Conservation (phyloP, 2,797 vertebrate genomes). For the Sebastiscus albofasciatus region DNA sequence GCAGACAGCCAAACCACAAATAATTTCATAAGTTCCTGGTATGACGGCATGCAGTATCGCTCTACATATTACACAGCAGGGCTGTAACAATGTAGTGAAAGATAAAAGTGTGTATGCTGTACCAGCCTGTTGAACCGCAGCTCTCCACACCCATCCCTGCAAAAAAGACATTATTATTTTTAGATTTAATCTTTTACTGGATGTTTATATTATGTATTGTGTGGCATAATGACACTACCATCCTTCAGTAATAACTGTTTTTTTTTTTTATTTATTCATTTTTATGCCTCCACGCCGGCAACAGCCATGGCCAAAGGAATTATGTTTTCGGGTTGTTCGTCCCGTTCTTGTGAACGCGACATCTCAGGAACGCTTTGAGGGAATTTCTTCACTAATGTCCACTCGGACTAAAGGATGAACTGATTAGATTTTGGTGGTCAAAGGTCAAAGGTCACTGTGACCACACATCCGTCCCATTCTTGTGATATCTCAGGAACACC, state of each 20-base stretch:
- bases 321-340: no score
- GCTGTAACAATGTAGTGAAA: neutral
- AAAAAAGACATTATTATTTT: neutral
- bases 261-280: no score
- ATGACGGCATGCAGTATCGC: neutral
- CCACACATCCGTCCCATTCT: no score
- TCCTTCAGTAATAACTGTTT: neutral
- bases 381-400: no score
- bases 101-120: neutral
- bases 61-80: neutral
- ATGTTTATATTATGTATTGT: neutral
- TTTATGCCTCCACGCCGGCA: no score
- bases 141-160: slow-evolving; percentile 66
- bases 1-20: fast-evolving
- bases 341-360: no score
- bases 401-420: no score
- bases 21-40: neutral
- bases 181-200: neutral
- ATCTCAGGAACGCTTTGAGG: no score
- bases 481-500: no score
- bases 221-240: neutral
- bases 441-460: no score
- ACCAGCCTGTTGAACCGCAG: slow-evolving; percentile 40
- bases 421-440: no score
- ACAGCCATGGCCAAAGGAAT: no score